Evolutionary conservation across 2,113 vertebrate species (phyloP).

Genomic region (Nothocercus julius): DNA sequence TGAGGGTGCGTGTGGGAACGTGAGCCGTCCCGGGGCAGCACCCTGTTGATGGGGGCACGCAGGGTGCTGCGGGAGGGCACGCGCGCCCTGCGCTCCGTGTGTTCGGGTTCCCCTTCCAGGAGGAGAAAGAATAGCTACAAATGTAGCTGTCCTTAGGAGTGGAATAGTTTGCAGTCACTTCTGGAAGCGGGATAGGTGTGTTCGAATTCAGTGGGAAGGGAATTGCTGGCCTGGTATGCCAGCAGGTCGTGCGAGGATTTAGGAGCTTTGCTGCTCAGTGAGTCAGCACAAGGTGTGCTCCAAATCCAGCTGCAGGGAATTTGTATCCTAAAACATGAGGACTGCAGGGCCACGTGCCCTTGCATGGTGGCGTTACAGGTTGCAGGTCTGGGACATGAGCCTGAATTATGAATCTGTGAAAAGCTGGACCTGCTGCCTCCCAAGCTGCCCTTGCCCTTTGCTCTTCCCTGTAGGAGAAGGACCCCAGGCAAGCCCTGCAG

Average conservation of each 20-base stretch:
- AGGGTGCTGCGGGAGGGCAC: neutral
- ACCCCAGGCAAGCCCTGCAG: neutral
- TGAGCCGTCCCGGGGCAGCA: neutral
- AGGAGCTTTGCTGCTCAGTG: neutral
- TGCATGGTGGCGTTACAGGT: neutral
- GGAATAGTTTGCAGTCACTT: neutral
- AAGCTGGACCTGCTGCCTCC: neutral
- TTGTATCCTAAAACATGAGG: neutral
- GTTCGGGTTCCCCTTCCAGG: neutral
- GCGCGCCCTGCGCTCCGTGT: neutral
- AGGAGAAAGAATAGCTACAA: neutral
- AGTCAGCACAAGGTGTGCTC: neutral
- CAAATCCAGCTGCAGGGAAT: neutral
- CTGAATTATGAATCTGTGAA: neutral
- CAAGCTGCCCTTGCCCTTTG: neutral
- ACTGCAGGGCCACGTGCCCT: neutral
- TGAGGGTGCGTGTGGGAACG: neutral
- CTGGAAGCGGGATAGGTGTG: neutral
- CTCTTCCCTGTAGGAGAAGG: neutral
- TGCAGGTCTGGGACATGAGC: neutral
- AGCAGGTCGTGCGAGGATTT: rapidly evolving
- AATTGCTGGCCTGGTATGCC: neutral
- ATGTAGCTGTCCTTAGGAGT: neutral
- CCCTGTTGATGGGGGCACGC: neutral
- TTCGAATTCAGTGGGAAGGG: neutral